phyloP scores from a whole-genome alignment of 2,797 vertebrate genomes.

The Numenius phaeopus region DNA sequence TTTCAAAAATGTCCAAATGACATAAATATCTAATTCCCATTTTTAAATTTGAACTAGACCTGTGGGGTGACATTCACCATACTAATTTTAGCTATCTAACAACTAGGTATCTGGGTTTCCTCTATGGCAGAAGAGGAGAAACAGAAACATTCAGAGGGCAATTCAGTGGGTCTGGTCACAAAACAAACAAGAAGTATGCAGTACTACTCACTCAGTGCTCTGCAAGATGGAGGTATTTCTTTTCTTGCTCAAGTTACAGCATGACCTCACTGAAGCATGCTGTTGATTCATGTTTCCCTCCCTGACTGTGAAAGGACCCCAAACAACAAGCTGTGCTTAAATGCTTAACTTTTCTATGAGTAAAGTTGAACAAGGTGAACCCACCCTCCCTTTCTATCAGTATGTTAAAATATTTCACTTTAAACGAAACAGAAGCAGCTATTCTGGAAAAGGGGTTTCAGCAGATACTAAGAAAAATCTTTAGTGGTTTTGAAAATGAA shows the following conservation, averaged over 20 bases:
- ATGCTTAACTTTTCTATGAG: not conserved
- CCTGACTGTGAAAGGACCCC: not conserved
- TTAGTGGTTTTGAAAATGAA: slow-evolving; percentile 44
- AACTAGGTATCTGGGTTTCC: not conserved
- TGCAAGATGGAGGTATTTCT: not conserved
- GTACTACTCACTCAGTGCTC: not conserved
- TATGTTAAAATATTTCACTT: not conserved
- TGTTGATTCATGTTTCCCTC: not conserved
- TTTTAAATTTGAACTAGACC: not conserved
- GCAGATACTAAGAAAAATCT: slow-evolving; percentile 13
- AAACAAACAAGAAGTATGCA: not conserved
- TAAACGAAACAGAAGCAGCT: not conserved
- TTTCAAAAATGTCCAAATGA: not conserved
- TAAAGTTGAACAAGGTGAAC: not conserved
- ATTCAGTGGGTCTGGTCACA: not conserved
- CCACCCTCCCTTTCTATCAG: not conserved
- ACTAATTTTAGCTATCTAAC: not conserved
- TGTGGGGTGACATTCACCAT: not conserved
- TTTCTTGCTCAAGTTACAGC: not conserved
- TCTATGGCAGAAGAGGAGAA: not conserved
- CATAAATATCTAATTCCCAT: not conserved
- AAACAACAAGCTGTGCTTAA: not conserved
- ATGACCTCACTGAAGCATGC: not conserved
- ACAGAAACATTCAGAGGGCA: not conserved
- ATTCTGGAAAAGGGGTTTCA: slow-evolving; percentile 28